Evolutionary conservation across 2,888 invertebrate genomes (phyloP).

Genomic region (Melinaea menophilus): DNA sequence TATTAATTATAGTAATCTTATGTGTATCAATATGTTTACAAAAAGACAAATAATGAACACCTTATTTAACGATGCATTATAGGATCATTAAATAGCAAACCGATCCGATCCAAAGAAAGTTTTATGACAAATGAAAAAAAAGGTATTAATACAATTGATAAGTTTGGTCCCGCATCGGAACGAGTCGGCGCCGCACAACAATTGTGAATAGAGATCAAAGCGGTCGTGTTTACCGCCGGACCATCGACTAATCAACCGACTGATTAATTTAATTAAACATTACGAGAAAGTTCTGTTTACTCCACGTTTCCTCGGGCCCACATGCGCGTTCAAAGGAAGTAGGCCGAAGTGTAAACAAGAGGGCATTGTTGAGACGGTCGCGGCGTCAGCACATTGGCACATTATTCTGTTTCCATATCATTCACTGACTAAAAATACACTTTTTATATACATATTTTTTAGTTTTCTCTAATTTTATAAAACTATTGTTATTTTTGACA

Average conservation of each 20-base stretch:
- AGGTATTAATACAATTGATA: conserved; percentile 24
- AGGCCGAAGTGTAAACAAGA: conserved; percentile 68
- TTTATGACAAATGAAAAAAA: not conserved
- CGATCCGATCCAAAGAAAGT: too few relatives aligned
- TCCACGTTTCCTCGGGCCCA: conserved; percentile 76
- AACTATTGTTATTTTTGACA: too few relatives aligned
- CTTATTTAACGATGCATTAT: too few relatives aligned
- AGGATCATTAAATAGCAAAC: too few relatives aligned
- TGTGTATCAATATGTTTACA: too few relatives aligned
- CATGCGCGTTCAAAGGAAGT: conserved; percentile 76
- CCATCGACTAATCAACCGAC: conserved; percentile 77
- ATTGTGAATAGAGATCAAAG: conserved; percentile 68
- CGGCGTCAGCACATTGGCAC: conserved; percentile 25
- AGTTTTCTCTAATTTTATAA: too few relatives aligned
- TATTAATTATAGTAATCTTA: too few relatives aligned
- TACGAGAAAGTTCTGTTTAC: conserved; percentile 78
- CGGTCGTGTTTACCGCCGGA: conserved; percentile 71
- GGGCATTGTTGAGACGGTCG: conserved; percentile 56
- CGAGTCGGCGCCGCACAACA: conserved; percentile 44
- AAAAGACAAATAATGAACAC: too few relatives aligned
- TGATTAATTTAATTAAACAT: conserved; percentile 79
- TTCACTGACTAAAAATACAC: conserved; percentile 3
- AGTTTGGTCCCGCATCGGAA: conserved; percentile 27
- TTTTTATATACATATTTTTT: not conserved
- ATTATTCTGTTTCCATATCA: conserved; percentile 3